Base-by-base conservation (phyloP, 2,797 vertebrate genomes). In the Hippocampus kuda region DNA sequence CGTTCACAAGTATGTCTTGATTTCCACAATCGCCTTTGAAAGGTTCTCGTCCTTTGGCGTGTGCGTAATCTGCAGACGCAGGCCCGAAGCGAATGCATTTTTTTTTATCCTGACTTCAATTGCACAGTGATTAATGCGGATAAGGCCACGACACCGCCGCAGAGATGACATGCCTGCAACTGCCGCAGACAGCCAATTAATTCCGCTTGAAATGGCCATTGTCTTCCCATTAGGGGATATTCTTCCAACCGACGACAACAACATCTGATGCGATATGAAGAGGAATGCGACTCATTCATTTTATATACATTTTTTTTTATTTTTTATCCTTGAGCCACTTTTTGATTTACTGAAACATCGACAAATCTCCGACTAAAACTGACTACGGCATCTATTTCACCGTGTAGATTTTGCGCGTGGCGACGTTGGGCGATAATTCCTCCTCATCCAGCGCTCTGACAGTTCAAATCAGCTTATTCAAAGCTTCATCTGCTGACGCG, bases 81-180 rank as follows among this genome's bases (percentile, higher is more conserved):
- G 12, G 76, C 76, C 72, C 61, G 51, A 15, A 73, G 76, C 76
- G 77, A 69, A 75, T 76, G 71, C 68, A 2, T 30, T 84, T 84
- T 72, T 57, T 81, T 84, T 84, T 72, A 70, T 75, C 66, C 73
- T 72, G 69, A 69, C 71, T 51, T 59, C 68, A 71, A 78, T 80
- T 68, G 56, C 68, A 53, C 60, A 53, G 53, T 71, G 65, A 82
- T 80, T 81, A 82, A 79, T 70, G 44, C 44, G 77, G 81, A 85
- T 78, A 68, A 64, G 65, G 64, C 66, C 38, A 68, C 34, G 60
- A 70, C 54, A 63, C n/a, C 71, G 77, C 68, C 68, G 68, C 56
- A 66, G 71, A 84, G 74, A 60, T 67, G 26, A 72, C 66, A 41
- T 70, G 73, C 82, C 72, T 65, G 41, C 57, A 59, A 49, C 68